phyloP scores from a whole-genome alignment of 2,113 vertebrate genomes.

The Dermatemys mawii region DNA sequence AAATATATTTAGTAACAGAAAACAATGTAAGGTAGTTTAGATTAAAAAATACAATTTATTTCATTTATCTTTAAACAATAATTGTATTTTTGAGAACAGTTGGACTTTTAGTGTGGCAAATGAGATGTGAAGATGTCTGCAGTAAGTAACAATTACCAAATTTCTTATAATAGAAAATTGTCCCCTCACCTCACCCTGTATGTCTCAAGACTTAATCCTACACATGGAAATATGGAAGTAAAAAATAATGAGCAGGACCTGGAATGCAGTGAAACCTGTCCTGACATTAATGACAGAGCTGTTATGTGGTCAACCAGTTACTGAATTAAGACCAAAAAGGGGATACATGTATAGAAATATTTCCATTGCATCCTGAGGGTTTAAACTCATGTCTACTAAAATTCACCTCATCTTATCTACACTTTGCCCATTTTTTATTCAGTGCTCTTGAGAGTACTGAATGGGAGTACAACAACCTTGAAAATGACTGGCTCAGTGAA shows the following conservation, averaged over 20 bases:
- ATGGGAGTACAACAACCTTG: not conserved
- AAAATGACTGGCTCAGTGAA: not conserved
- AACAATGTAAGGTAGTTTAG: not conserved
- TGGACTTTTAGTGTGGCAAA: not conserved
- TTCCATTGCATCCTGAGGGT: not conserved
- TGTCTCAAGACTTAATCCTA: not conserved
- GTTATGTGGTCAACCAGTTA: not conserved
- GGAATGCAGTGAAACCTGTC: not conserved
- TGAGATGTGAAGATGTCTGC: not conserved
- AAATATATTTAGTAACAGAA: not conserved
- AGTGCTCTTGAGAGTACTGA: not conserved
- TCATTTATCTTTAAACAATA: not conserved
- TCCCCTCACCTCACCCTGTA: not conserved
- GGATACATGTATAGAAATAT: not conserved
- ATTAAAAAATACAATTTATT: not conserved
- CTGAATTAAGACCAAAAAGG: not conserved
- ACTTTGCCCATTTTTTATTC: not conserved
- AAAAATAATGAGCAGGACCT: not conserved
- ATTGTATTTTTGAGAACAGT: not conserved
- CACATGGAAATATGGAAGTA: not conserved
- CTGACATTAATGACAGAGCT: not conserved
- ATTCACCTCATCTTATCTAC: fast-evolving
- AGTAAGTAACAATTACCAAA: not conserved
- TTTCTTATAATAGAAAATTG: not conserved
- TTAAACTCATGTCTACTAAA: not conserved